Percentiles rank a stretch among this genome's conserved stretches.
Evolutionary conservation across 2,797 vertebrate species (phyloP).

Genomic region (Chiropotes sagulatus): DNA sequence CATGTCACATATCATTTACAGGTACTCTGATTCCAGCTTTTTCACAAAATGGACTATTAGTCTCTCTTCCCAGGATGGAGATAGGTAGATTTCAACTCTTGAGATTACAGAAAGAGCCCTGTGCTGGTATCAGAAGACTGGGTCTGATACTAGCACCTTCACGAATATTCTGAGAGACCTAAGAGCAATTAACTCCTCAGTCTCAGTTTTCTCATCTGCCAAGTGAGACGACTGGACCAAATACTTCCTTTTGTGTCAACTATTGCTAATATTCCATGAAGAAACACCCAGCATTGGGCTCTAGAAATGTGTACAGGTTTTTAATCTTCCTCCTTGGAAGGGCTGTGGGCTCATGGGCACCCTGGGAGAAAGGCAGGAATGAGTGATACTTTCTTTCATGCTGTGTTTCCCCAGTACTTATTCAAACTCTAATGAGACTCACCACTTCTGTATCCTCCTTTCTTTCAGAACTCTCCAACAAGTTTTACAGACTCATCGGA

Average conservation of each 20-base stretch:
- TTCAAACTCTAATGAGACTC: not conserved
- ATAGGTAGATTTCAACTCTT: not conserved
- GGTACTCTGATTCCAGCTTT: not conserved
- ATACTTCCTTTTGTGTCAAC: not conserved
- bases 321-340: not conserved
- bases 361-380: not conserved
- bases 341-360: not conserved
- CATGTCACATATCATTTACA: not conserved
- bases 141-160: not conserved
- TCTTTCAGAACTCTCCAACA: constrained; percentile 59
- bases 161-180: not conserved
- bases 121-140: not conserved
- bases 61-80: not conserved
- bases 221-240: not conserved
- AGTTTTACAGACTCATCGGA: not conserved
- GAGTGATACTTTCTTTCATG: not conserved
- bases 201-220: constrained; percentile 10
- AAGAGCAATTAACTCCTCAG: not conserved
- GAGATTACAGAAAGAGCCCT: not conserved
- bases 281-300: not conserved
- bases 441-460: not conserved
- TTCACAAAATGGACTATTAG: not conserved
- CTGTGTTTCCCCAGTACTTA: not conserved
- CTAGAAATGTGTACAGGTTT: not conserved
- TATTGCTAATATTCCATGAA: not conserved